Evolutionary conservation across 2,888 invertebrate species (phyloP).

Genomic region (Epinotia nisella): DNA sequence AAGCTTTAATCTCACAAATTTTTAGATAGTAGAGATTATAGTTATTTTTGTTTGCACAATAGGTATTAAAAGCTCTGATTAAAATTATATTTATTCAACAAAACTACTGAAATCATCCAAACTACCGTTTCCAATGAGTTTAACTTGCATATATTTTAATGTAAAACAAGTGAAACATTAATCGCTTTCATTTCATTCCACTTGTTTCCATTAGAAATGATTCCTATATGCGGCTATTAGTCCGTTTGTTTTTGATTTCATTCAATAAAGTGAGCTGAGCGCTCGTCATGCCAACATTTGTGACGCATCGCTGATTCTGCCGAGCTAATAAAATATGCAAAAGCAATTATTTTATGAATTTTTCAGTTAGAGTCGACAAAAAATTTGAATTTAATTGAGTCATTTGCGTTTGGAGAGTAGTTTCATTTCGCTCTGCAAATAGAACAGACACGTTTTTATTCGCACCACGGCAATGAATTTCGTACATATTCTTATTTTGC

Average conservation of each 20-base stretch:
- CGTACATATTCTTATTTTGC: neutral
- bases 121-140: neutral
- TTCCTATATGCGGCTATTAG: slow-evolving; percentile 1
- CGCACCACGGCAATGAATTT: neutral
- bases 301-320: slow-evolving; percentile 63
- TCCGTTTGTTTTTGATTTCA: slow-evolving; percentile 73
- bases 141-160: slow-evolving; percentile 46
- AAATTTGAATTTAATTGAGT: slow-evolving; percentile 2
- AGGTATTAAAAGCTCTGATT: too few species aligned
- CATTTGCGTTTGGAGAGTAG: neutral
- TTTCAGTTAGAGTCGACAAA: neutral
- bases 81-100: neutral
- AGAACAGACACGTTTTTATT: neutral
- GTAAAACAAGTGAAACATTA: slow-evolving; percentile 6
- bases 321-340: slow-evolving; percentile 57
- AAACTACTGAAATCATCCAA: neutral
- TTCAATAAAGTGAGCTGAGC: slow-evolving; percentile 67
- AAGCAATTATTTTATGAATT: slow-evolving; percentile 29
- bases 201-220: slow-evolving; percentile 14
- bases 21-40: too few species aligned
- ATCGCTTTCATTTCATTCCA: slow-evolving; percentile 1
- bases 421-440: neutral
- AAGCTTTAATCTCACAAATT: too few species aligned
- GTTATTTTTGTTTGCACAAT: too few species aligned
- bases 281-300: slow-evolving; percentile 63